These are phyloP conservation scores for Mesoligia furuncula DNA, from an alignment of 2,888 invertebrate species.

Conservation along the genomic window DNA sequence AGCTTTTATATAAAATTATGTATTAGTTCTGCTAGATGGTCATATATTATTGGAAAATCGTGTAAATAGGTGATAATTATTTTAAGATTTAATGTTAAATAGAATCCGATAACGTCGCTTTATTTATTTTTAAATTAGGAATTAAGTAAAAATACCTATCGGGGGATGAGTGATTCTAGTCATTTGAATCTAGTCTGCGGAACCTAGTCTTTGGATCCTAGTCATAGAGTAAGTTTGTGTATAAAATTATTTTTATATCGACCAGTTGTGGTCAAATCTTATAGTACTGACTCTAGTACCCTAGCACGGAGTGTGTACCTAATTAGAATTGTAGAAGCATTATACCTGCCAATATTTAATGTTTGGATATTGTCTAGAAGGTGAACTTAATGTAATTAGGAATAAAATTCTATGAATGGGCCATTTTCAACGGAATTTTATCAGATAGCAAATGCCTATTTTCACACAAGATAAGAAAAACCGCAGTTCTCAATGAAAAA, in stretches of 20 bases:
- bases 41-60: conserved; percentile 24
- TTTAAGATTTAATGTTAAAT: conserved; percentile 70
- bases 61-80: conserved; percentile 58
- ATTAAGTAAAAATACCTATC: conserved; percentile 46
- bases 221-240: conserved; percentile 56
- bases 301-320: conserved; percentile 61
- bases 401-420: background rate
- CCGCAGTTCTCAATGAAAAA: background rate
- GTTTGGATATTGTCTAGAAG: conserved; percentile 9
- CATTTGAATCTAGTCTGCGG: conserved; percentile 75
- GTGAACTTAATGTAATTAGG: conserved; percentile 19
- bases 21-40: conserved; percentile 47
- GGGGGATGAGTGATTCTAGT: conserved; percentile 84
- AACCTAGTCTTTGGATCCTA: conserved; percentile 59
- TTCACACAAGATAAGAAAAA: background rate
- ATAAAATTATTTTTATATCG: conserved; percentile 65
- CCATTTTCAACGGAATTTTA: conserved; percentile 13
- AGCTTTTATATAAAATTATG: conserved; percentile 28
- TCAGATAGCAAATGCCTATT: too few species aligned
- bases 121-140: conserved; percentile 69
- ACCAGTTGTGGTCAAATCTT: conserved; percentile 20
- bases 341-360: conserved; percentile 34
- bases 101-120: conserved; percentile 81
- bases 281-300: conserved; percentile 46
- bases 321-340: conserved; percentile 49